Evolutionary conservation across 2,113 vertebrate genomes (phyloP), one percentile per base, ranked within the genome.

Genomic region (Labeo catla): DNA sequence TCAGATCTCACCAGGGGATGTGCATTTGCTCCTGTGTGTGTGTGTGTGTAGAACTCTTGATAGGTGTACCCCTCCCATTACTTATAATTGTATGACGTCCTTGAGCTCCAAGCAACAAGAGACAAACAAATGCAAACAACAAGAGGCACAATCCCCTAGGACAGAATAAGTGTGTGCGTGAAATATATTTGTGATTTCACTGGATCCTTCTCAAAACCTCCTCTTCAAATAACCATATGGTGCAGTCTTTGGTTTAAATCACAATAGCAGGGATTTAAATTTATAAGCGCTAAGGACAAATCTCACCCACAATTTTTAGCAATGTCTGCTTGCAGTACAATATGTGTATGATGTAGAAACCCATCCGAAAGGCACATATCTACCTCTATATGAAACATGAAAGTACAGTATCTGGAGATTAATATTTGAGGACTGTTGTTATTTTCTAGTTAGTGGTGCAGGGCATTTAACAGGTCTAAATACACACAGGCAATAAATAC

Each of bases 11-110:
- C 76, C 45, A 81, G 13, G 28, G 61, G 76, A 73, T 65, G 10
- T 10, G 43, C 47, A 36, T 45, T 28, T 59, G n/a, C 23, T 78
- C 1, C 57, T 68, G 83, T 59, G 52, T 57, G 52, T 54, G 28
- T 57, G 65, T 81, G 82, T 36, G 81, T 87, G 85, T 49, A 3
- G 6, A 21, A 50, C 45, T 76, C n/a, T 39, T 54, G 76, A 77
- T 77, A 77, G 76, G 74, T 63, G 36, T 81, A 76, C 63, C 63
- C 80, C 70, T 49, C 19, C 54, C 68, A 74, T 82, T 72, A 82
- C 61, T 57, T 79, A 83, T 85, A 87, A 76, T 77, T 66, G 83
- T 87, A 84, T 87, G 57, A 90, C 76, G 73, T 88, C 84, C 80
- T 89, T 13, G 49, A 79, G 88, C 86, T 85, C 43, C n/a, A 77